Evolutionary conservation across 2,888 invertebrate species (phyloP).

Genomic region (Eupithecia subfuscata): DNA sequence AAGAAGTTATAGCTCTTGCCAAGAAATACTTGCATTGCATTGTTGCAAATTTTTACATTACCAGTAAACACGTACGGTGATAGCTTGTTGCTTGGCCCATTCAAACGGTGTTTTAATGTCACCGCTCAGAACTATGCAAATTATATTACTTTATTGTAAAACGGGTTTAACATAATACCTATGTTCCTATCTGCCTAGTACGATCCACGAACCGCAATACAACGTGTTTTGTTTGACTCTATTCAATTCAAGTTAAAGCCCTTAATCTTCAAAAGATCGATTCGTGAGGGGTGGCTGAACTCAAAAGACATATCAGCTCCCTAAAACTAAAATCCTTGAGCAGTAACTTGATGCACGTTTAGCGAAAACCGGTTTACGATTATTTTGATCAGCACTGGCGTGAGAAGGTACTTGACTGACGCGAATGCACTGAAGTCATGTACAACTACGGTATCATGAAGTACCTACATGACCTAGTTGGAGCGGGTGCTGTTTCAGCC

Average conservation of each 20-base stretch:
- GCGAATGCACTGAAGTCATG: constrained; percentile 65
- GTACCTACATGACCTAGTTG: constrained; percentile 78
- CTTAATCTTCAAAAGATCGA: constrained; percentile 30
- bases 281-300: constrained; percentile 26
- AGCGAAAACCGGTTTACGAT: constrained; percentile 66
- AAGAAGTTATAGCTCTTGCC: constrained; percentile 13
- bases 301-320: constrained; percentile 2
- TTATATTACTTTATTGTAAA: constrained; percentile 13
- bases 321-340: constrained; percentile 27
- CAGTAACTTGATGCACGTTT: constrained; percentile 41
- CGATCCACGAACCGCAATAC: constrained; percentile 20
- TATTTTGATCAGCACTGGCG: constrained; percentile 64
- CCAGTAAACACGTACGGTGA: background rate
- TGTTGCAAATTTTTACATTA: constrained; percentile 6
- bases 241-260: constrained; percentile 12
- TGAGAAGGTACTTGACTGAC: constrained; percentile 49
- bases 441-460: constrained; percentile 61
- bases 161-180: constrained; percentile 14
- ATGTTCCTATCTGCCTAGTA: background rate
- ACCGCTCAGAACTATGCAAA: constrained; percentile 34
- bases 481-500: constrained; percentile 68
- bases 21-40: constrained; percentile 7
- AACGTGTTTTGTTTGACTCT: constrained; percentile 4
- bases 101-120: constrained; percentile 25
- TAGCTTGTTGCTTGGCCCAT: constrained; percentile 26